These are phyloP conservation scores for Epicampocera succincta DNA, from an alignment of 2,888 invertebrate genomes.

Conservation along the genomic window DNA sequence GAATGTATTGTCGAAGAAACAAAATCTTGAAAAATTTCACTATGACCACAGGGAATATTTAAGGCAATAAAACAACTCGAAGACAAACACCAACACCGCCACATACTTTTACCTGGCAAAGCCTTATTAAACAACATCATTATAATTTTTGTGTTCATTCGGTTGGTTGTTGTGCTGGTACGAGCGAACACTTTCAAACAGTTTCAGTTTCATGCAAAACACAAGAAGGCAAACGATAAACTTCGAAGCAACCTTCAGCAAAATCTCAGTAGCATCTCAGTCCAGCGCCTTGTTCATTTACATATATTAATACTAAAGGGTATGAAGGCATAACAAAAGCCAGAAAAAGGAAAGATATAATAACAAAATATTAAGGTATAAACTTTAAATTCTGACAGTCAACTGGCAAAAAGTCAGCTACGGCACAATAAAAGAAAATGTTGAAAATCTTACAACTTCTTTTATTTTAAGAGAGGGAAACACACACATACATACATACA, in stretches of 20 bases:
- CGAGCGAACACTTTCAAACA: not conserved
- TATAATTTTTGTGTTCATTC: conserved; percentile 60
- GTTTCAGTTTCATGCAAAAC: not conserved
- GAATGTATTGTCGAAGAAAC: conserved; percentile 9
- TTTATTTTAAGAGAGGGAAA: not conserved
- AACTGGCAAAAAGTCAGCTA: conserved; percentile 54
- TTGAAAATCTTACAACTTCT: conserved; percentile 11
- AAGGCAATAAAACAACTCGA: conserved; percentile 56
- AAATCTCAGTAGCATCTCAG: not conserved
- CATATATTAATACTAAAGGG: conserved; percentile 46
- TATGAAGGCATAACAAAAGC: conserved; percentile 1
- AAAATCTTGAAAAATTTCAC: conserved; percentile 50
- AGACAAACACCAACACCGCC: not conserved
- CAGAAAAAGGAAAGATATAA: conserved; percentile 12
- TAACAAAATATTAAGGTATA: conserved; percentile 47
- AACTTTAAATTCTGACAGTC: conserved; percentile 58
- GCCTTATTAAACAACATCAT: conserved; percentile 60
- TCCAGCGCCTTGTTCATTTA: conserved; percentile 38
- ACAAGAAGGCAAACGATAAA: no score
- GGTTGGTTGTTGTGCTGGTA: conserved; percentile 52
- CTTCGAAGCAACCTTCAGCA: not conserved
- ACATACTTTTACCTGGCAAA: conserved; percentile 9
- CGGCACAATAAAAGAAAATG: conserved; percentile 9
- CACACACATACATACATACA: not conserved
- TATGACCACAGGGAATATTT: conserved; percentile 68